Conservation (phyloP, 2,113 vertebrate species). For the Grus americana region DNA sequence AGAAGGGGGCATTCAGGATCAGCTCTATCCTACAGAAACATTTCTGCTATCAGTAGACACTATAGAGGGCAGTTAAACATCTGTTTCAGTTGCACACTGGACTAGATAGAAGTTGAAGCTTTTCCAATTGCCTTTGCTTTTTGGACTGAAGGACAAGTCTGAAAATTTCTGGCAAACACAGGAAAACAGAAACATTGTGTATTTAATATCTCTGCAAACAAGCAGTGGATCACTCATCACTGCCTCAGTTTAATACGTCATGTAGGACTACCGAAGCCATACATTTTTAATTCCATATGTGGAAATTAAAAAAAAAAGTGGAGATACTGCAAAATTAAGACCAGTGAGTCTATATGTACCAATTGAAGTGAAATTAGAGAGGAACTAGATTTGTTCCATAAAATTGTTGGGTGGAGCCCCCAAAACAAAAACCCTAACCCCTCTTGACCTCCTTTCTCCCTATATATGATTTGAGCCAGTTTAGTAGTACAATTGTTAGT, state of each 20-base stretch:
- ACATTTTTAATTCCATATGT: not conserved
- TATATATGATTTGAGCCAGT: not conserved
- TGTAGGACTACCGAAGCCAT: not conserved
- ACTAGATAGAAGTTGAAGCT: not conserved
- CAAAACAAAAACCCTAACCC: not conserved
- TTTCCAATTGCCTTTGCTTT: not conserved
- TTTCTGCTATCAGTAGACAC: not conserved
- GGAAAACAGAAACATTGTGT: not conserved
- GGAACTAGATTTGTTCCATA: not conserved
- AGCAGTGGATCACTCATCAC: not conserved
- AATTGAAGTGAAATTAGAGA: not conserved
- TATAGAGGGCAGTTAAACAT: not conserved
- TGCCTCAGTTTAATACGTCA: not conserved
- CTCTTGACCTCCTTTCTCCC: not conserved
- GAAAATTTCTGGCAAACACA: not conserved
- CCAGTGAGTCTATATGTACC: accelerated
- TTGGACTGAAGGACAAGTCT: not conserved
- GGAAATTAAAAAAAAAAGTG: not conserved
- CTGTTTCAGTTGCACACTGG: not conserved
- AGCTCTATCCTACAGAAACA: not conserved
- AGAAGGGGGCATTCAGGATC: not conserved
- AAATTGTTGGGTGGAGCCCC: not conserved
- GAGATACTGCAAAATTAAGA: not conserved
- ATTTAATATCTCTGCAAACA: not conserved
- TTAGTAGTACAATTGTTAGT: not conserved